phyloP scores from a whole-genome alignment of 1,140 invertebrate genomes.

The Aphis gossypii region DNA sequence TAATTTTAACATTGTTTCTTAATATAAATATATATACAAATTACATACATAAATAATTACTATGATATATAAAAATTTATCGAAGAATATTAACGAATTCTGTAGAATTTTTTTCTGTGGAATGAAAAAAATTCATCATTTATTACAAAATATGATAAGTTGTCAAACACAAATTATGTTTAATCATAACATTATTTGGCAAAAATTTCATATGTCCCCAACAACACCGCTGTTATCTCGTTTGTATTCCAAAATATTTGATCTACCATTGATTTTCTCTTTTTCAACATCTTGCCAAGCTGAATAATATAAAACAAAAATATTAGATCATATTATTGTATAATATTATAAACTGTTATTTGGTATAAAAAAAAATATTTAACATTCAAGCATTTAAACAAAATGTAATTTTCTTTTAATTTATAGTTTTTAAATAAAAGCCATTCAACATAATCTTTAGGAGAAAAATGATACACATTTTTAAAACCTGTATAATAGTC shows the following conservation, averaged over 20 bases:
- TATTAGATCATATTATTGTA: background rate
- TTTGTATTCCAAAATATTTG: constrained; percentile 53
- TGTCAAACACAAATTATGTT: constrained; percentile 49
- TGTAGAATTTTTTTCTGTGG: constrained; percentile 49
- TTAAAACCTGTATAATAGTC: background rate
- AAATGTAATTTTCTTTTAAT: background rate
- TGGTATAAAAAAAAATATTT: background rate
- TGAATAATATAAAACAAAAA: background rate
- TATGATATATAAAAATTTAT: constrained; percentile 57
- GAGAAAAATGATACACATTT: background rate
- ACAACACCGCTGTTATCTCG: constrained; percentile 42
- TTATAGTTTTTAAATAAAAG: background rate
- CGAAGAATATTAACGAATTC: constrained; percentile 47
- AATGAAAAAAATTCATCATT: constrained; percentile 54
- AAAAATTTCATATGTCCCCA: constrained; percentile 39
- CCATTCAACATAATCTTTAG: background rate
- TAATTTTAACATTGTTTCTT: constrained; percentile 47
- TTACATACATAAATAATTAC: constrained; percentile 57
- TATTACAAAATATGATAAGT: constrained; percentile 50
- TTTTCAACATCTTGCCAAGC: constrained; percentile 57
- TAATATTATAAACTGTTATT: background rate
- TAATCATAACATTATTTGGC: constrained; percentile 40
- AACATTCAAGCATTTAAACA: background rate
- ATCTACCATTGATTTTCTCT: constrained; percentile 55
- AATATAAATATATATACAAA: constrained; percentile 39